These are phyloP conservation scores for Neria commutata DNA, from an alignment of 2,888 invertebrate species.

Conservation along the genomic window DNA sequence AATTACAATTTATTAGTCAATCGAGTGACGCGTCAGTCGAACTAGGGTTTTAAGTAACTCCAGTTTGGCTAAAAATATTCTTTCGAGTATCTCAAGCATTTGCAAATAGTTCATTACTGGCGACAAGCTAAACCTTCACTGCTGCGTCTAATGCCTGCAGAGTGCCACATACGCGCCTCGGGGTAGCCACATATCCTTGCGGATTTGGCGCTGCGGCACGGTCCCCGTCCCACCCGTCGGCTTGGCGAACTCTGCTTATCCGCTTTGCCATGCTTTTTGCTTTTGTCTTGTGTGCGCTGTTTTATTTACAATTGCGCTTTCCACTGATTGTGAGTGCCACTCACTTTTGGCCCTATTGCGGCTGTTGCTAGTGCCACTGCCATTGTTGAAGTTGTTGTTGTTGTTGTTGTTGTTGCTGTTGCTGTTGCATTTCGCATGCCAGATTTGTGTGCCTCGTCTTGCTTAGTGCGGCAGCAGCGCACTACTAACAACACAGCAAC, in stretches of 20 bases:
- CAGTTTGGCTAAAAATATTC: too few species aligned
- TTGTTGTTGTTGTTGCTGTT: conserved; percentile 18
- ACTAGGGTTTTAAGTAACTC: too few species aligned
- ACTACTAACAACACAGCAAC: conserved; percentile 45
- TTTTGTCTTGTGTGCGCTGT: background rate
- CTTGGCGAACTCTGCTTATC: background rate
- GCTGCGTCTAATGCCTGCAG: background rate
- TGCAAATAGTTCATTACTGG: too few species aligned
- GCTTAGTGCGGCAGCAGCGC: conserved; percentile 34
- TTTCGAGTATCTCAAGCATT: too few species aligned
- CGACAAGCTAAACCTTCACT: too few species aligned
- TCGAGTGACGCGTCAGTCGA: too few species aligned
- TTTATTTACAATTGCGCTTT: conserved; percentile 7
- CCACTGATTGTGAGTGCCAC: conserved; percentile 14
- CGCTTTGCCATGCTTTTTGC: conserved; percentile 6
- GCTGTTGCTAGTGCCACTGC: conserved; percentile 21
- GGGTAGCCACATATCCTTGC: conserved; percentile 34
- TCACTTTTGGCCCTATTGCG: conserved; percentile 17
- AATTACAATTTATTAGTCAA: too few species aligned
- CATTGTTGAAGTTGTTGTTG: conserved; percentile 37
- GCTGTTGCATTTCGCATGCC: conserved; percentile 51
- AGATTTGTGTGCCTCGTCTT: conserved; percentile 42
- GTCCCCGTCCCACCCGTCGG: conserved; percentile 14
- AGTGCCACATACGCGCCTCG: conserved; percentile 11
- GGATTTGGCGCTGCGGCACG: conserved; percentile 34